Evolutionary conservation across 2,888 invertebrate genomes (phyloP), one percentile per base, ranked within the genome.

Genomic region (Cheilosia variabilis): DNA sequence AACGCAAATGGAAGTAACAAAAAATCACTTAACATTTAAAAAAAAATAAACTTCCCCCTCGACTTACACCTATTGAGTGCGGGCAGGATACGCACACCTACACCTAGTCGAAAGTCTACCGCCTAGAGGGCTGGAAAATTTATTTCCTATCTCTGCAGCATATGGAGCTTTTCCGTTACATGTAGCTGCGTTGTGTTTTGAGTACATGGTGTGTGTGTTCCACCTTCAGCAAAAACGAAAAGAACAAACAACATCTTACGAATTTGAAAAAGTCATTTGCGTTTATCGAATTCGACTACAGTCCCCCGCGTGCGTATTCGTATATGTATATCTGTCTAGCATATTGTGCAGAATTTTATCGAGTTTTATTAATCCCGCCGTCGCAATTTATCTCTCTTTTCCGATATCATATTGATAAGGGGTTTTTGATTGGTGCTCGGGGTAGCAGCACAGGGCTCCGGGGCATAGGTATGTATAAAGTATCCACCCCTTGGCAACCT

Each of bases 21-120:
- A 86, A 81, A 81, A 86, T 81, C 86, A 86, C 86, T 86, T 86
- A 86, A 86, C 81, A 86, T 86, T 86, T 81, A 76, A 81, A 31
- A 31, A 31, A 24, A 5, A 75, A 76, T 62, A 37, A 22, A 66
- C 41, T 10, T 57, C 47, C 37, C 57, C 34, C 10, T 55, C 66
- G 76, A 66, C 69, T 76, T 62, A 81, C 71, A 86, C 78, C 77
- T 69, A 63, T 53, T 24, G 53, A 43, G 50, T 19, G 47, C 15
- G 9, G 37, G 52, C 2, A 15, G 41, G 63, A 17, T 9, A 24
- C 45, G 2, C 9, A 34, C 34, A 22, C 9, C 31, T 31, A 31
- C 9, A 31, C 31, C 31, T 52, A 66, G 55, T 47, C 43, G n/a
- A 68, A 66, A 68, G 73, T 75, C 83, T 84, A 66, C 31, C 22